Evolutionary conservation across 2,888 invertebrate species (phyloP), one percentile per base, ranked within the genome.

Genomic region (Protula sp.): DNA sequence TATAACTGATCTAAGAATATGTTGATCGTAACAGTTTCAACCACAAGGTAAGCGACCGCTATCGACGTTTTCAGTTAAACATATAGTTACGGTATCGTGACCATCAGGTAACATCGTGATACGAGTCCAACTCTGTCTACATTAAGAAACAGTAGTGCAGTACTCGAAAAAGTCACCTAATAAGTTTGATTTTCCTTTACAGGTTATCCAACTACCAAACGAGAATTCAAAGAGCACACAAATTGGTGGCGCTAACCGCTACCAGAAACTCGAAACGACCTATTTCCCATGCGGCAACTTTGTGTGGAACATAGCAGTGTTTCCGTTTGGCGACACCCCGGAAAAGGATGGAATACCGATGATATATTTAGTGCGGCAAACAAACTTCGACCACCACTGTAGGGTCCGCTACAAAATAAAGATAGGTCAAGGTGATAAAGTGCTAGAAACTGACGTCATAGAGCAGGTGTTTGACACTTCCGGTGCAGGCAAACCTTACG

Each of bases 371-470:
- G 86, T 87, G 73, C 84, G 90, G 55, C 85, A 89, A 58, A 89
- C 90, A n/a, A 89, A 89, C 52, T 89, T 89, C 74, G 90, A 90
- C 70, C 89, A 90, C 76, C 86, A 87, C 55, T 90, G 90, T 76
- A 85, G 89, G 61, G 88, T 90, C 5, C 50, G 45, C 45, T 90
- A 89, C 80, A 86, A 86, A 29, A 69, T 83, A 1, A 70, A 74
- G 0, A 81, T 90, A 1, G 77, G 77, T 1, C 62, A 61, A 14
- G 74, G 75, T 24, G 74, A 73, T 53, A 68, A 70, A 47, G 66
- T 67, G 19, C 73, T 76, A 52, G 74, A 74, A 27, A 75, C 78
- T 1, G 73, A 74, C 3, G 70, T 68, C 45, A 60, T 79, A 3
- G 76, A 75, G 29, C 74, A 75, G 59, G 60, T 73, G n/a, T 59